Percentiles rank a stretch among this genome's conserved stretches.
Evolutionary conservation across 2,797 vertebrate genomes (phyloP).

Genomic region (Apogon hyalosoma): DNA sequence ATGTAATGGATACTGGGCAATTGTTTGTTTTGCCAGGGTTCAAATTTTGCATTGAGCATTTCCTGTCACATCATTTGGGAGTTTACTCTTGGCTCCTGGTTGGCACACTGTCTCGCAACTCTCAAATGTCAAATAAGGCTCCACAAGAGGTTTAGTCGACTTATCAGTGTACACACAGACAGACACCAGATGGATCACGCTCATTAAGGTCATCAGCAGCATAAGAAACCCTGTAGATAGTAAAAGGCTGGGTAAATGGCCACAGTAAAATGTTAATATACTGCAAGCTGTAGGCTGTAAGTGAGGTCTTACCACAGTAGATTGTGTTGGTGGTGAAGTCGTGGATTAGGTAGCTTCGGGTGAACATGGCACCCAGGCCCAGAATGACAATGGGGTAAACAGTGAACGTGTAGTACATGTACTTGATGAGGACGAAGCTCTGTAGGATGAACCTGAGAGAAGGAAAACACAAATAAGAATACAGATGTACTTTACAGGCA

Average conservation of each 20-base stretch:
- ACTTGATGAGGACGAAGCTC: slow-evolving; percentile 71
- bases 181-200: slow-evolving; percentile 41
- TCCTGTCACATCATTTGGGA: background rate
- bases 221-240: slow-evolving; percentile 59
- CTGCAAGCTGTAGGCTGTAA: too few relatives aligned
- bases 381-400: slow-evolving; percentile 78
- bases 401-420: slow-evolving; percentile 79
- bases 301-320: slow-evolving; percentile 65
- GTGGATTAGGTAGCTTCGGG: slow-evolving; percentile 49
- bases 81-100: slow-evolving; percentile 13
- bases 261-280: background rate
- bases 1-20: too few relatives aligned
- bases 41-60: slow-evolving; percentile 1
- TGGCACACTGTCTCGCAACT: slow-evolving; percentile 35
- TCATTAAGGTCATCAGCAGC: slow-evolving; percentile 67
- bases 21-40: background rate
- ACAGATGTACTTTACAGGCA: background rate
- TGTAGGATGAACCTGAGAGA: slow-evolving; percentile 81
- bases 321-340: slow-evolving; percentile 56
- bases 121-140: background rate
- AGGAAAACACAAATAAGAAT: background rate
- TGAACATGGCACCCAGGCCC: slow-evolving; percentile 78
- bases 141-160: background rate
- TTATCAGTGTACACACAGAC: slow-evolving; percentile 36
- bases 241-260: background rate